Evolutionary conservation across 2,113 vertebrate species (phyloP).

Genomic region (Phyllostomus hastatus): DNA sequence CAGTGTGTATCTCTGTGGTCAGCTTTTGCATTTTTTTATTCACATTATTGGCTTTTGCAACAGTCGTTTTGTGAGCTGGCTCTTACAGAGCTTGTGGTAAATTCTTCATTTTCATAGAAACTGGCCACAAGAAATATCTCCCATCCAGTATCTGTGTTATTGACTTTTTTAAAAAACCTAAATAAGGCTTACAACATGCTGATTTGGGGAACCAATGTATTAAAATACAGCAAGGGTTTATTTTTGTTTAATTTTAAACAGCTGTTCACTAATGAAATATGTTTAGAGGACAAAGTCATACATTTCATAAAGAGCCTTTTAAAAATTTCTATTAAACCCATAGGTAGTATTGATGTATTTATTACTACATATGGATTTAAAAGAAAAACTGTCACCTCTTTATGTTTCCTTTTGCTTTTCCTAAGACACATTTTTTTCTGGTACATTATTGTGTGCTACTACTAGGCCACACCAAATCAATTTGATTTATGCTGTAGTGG

Average conservation of each 20-base stretch:
- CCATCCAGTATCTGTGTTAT: not conserved
- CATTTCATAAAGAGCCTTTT: constrained; percentile 45
- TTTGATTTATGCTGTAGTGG: constrained; percentile 48
- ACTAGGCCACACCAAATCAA: constrained; percentile 40
- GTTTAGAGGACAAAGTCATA: constrained; percentile 21
- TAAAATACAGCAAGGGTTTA: constrained; percentile 31
- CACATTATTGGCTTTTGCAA: not conserved
- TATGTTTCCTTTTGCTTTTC: constrained; percentile 54
- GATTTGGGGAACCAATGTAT: constrained; percentile 32
- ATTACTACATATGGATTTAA: constrained; percentile 55
- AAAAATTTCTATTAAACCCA: constrained; percentile 41
- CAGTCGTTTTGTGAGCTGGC: not conserved
- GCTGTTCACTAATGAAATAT: constrained; percentile 64
- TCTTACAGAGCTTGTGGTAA: not conserved
- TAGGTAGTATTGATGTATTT: constrained; percentile 64
- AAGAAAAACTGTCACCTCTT: constrained; percentile 63
- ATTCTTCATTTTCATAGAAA: not conserved
- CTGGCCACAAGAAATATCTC: not conserved
- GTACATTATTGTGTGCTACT: constrained; percentile 38
- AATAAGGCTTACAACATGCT: constrained; percentile 7
- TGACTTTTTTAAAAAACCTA: not conserved
- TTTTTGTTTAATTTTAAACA: constrained; percentile 62
- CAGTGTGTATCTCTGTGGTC: accelerated
- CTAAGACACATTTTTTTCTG: constrained; percentile 28
- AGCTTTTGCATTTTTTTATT: not conserved